These are phyloP conservation scores for Patagioenas fasciata DNA, from an alignment of 2,113 vertebrate species.

Conservation along the genomic window DNA sequence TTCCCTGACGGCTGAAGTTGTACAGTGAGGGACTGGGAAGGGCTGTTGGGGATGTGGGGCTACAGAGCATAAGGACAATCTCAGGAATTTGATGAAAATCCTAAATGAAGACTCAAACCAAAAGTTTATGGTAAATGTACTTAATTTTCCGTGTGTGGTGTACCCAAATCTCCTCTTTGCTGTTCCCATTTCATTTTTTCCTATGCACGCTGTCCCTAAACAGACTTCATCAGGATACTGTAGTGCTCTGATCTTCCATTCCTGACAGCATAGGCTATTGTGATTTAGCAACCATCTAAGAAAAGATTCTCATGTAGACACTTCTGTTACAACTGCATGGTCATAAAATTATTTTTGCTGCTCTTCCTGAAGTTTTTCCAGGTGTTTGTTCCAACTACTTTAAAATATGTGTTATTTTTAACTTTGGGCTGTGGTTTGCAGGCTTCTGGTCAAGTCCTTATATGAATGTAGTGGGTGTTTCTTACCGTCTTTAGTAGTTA, in stretches of 20 bases:
- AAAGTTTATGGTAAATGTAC: background rate
- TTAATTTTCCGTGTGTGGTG: background rate
- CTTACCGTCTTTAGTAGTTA: background rate
- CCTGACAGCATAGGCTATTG: background rate
- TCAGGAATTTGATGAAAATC: background rate
- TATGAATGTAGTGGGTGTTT: background rate
- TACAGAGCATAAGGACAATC: background rate
- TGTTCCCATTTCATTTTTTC: background rate
- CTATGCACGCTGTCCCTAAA: rapidly evolving
- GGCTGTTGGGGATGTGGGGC: background rate
- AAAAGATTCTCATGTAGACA: background rate
- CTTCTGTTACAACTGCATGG: background rate
- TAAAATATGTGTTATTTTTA: background rate
- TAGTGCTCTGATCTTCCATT: background rate
- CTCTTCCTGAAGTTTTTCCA: constrained; percentile 11
- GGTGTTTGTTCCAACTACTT: background rate
- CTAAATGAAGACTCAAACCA: background rate
- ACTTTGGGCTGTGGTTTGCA: background rate
- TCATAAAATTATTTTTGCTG: background rate
- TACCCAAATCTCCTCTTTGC: background rate
- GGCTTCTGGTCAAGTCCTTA: background rate
- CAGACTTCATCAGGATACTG: background rate
- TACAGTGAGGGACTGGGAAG: background rate
- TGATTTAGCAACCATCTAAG: background rate
- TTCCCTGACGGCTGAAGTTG: background rate